These are phyloP conservation scores for Drosophila kanekoi DNA, from an alignment of 2,888 invertebrate genomes.

Conservation along the genomic window DNA sequence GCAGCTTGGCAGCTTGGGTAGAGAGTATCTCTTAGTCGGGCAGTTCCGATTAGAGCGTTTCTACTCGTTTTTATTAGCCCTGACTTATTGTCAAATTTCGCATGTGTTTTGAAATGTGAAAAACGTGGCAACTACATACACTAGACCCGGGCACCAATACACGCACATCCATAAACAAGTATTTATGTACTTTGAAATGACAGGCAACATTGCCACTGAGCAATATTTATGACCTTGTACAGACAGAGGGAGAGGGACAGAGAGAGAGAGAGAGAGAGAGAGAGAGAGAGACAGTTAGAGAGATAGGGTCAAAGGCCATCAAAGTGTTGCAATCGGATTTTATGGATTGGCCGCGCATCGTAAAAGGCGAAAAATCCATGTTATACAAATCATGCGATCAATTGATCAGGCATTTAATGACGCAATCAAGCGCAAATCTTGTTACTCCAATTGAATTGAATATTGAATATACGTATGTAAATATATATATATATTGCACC, in stretches of 20 bases:
- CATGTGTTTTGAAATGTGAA: constrained; percentile 1
- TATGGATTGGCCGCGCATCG: background rate
- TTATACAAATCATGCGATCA: constrained; percentile 19
- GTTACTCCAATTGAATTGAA: constrained; percentile 24
- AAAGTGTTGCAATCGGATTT: constrained; percentile 2
- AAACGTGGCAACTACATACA: constrained; percentile 1
- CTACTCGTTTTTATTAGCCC: background rate
- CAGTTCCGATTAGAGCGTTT: too few species aligned
- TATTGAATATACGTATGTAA: too few species aligned
- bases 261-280: background rate
- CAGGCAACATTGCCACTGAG: too few species aligned
- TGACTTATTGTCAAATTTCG: constrained; percentile 12
- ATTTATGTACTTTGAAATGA: too few species aligned
- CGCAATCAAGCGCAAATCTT: constrained; percentile 28
- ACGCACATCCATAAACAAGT: too few species aligned
- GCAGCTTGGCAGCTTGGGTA: too few species aligned
- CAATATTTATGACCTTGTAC: too few species aligned
- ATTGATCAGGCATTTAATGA: background rate
- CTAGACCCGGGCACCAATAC: too few species aligned
- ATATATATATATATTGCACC: constrained; percentile 2
- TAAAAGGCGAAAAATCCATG: background rate
- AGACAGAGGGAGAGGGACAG: background rate
- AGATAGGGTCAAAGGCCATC: background rate
- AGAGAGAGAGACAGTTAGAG: too few species aligned
- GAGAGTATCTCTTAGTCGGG: too few species aligned